phyloP scores from a whole-genome alignment of 30 jellyfish, hydroid and myxozoan genomes.

The Turritopsis rubra region DNA sequence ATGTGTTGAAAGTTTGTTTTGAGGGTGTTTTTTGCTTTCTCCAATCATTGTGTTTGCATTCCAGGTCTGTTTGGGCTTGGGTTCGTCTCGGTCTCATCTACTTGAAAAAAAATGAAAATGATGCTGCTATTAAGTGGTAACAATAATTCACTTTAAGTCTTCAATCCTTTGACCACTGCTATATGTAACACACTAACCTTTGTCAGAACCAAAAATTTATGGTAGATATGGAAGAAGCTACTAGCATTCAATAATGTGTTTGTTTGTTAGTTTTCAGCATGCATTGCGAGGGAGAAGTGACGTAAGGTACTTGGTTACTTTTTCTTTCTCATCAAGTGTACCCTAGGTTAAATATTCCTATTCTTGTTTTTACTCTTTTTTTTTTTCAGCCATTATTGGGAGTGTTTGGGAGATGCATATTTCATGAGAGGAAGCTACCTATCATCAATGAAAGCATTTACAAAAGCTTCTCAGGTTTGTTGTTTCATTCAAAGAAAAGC shows the following conservation, averaged over 20 bases:
- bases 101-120: slow-evolving; percentile 48
- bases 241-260: not conserved
- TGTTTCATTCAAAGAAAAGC: not conserved
- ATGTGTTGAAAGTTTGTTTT: too few relatives aligned
- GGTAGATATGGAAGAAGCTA: too few relatives aligned
- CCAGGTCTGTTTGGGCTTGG: slow-evolving; percentile 77
- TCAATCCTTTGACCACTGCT: too few relatives aligned
- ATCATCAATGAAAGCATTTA: slow-evolving; percentile 72
- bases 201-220: too few relatives aligned
- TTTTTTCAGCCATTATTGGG: slow-evolving; percentile 72
- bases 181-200: too few relatives aligned
- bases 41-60: not conserved
- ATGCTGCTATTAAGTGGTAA: slow-evolving; percentile 67
- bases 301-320: slow-evolving; percentile 31
- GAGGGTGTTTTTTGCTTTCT: not conserved
- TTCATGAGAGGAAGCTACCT: slow-evolving; percentile 82
- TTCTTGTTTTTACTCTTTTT: not conserved
- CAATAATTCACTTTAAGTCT: too few relatives aligned
- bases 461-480: slow-evolving; percentile 68
- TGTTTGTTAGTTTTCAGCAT: slow-evolving; percentile 59
- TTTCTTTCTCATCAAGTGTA: not conserved
- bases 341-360: not conserved
- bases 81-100: slow-evolving; percentile 78
- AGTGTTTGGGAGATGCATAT: slow-evolving; percentile 91
- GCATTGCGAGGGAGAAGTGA: slow-evolving; percentile 60